Conservation (phyloP, 2,113 vertebrate species). For the Pygoscelis antarcticus region DNA sequence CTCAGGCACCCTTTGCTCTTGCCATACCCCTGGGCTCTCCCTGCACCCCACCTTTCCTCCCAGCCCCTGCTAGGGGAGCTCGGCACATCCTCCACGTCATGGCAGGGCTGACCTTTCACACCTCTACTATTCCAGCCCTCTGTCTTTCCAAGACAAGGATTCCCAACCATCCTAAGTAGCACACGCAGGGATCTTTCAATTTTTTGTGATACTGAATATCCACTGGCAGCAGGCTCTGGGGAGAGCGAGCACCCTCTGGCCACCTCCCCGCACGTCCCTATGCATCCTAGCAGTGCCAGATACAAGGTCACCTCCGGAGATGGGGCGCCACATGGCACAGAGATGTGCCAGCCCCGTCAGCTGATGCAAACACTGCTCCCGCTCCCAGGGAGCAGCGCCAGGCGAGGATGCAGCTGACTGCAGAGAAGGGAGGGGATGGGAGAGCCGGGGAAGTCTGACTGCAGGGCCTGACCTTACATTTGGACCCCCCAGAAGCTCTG, state of each 20-base stretch:
- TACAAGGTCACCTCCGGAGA: constrained; percentile 27
- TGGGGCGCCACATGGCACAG: neutral
- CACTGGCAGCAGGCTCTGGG: neutral
- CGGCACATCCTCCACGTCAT: neutral
- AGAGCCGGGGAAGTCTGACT: neutral
- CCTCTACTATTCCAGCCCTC: neutral
- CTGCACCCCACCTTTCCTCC: neutral
- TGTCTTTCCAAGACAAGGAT: neutral
- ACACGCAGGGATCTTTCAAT: neutral
- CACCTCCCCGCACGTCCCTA: neutral
- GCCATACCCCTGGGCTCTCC: fast-evolving
- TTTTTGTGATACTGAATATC: neutral
- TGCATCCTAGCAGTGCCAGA: neutral
- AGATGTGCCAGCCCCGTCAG: constrained; percentile 12
- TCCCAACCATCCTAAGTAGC: neutral
- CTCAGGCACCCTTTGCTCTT: neutral
- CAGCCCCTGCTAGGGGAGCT: neutral
- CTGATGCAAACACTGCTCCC: neutral
- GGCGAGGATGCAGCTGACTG: neutral
- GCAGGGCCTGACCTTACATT: neutral
- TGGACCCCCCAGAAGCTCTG: neutral
- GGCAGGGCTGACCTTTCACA: neutral
- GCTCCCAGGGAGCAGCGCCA: neutral
- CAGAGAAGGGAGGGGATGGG: neutral
- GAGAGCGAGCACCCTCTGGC: neutral